phyloP scores from a whole-genome alignment of 2,888 invertebrate species.

The Clusia tigrina region DNA sequence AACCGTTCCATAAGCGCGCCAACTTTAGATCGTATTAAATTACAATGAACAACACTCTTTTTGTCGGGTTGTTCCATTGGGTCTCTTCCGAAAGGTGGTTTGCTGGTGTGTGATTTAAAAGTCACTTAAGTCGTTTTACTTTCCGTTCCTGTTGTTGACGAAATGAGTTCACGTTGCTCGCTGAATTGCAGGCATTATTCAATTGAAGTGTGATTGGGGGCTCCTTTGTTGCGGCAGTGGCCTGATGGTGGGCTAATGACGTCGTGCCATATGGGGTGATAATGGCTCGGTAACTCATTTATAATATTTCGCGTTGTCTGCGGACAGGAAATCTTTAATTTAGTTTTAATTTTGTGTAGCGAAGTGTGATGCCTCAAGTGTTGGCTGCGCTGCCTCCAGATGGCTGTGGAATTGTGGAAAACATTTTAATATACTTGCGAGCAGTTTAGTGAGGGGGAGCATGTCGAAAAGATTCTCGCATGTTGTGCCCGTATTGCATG shows the following conservation, averaged over 20 bases:
- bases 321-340: slow-evolving; percentile 49
- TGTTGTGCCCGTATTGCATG: too few species aligned
- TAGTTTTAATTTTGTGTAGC: not conserved
- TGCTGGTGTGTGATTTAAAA: slow-evolving; percentile 14
- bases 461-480: too few species aligned
- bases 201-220: slow-evolving; percentile 43
- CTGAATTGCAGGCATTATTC: slow-evolving; percentile 46
- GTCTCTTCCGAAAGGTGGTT: not conserved
- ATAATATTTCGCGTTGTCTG: slow-evolving; percentile 10
- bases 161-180: slow-evolving; percentile 21
- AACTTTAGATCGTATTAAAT: slow-evolving; percentile 13
- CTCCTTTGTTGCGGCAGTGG: too few species aligned
- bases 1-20: not conserved
- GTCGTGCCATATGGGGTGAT: slow-evolving; percentile 24
- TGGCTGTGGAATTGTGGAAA: too few species aligned
- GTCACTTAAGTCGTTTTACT: slow-evolving; percentile 6
- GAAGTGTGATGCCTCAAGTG: too few species aligned
- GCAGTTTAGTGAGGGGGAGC: too few species aligned
- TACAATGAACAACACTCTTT: slow-evolving; percentile 7
- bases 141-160: slow-evolving; percentile 4
- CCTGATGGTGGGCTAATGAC: too few species aligned
- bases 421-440: too few species aligned
- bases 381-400: too few species aligned
- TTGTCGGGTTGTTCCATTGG: not conserved
- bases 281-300: not conserved